Conservation (phyloP, 2,888 invertebrate species). For the Zaprionus lineosus region DNA sequence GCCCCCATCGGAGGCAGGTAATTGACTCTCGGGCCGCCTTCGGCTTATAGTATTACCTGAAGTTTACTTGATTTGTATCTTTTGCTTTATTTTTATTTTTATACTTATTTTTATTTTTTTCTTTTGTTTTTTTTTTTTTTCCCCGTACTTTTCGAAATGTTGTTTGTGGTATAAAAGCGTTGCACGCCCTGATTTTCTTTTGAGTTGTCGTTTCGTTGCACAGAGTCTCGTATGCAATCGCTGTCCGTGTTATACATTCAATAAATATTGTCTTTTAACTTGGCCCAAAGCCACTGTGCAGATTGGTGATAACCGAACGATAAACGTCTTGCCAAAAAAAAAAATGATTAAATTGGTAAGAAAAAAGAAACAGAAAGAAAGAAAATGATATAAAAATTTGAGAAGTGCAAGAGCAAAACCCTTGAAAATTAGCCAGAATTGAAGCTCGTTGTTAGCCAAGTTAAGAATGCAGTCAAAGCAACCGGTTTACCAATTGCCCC, state of each 20-base stretch:
- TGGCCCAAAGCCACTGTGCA: no score
- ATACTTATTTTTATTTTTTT: conserved; percentile 10
- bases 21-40: conserved; percentile 55
- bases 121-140: conserved; percentile 10
- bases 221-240: conserved; percentile 82
- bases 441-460: conserved; percentile 24
- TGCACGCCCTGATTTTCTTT: conserved; percentile 82
- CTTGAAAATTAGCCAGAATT: conserved; percentile 17
- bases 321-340: conserved; percentile 18
- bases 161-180: conserved; percentile 82
- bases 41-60: conserved; percentile 51
- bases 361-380: conserved; percentile 20
- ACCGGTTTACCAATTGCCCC: conserved; percentile 40
- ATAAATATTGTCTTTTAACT: neutral
- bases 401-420: conserved; percentile 24
- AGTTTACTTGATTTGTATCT: conserved; percentile 40
- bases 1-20: conserved; percentile 26
- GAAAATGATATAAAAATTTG: no score
- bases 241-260: conserved; percentile 13
- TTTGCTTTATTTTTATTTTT: conserved; percentile 47
- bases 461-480: conserved; percentile 32
- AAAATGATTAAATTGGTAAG: conserved; percentile 62
- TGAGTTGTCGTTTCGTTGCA: conserved; percentile 83
- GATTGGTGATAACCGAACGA: conserved; percentile 66
- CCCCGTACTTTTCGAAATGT: conserved; percentile 51